Percentiles rank a stretch among this genome's conserved stretches.
Conservation (phyloP, 2,888 invertebrate genomes). For the Sphaerophoria rueppellii region DNA sequence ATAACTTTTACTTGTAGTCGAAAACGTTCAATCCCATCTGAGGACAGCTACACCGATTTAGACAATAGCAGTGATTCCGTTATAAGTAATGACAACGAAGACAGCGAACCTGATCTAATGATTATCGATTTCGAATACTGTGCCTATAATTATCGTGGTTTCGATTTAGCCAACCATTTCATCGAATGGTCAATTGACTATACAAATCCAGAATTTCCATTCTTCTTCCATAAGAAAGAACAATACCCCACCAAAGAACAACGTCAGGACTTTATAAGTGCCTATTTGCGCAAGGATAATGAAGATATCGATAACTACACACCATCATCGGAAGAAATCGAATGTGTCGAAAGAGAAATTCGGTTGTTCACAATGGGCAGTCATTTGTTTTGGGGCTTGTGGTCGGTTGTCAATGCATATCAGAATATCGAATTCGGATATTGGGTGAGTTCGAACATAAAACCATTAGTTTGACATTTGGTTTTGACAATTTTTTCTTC, state of each 20-base stretch:
- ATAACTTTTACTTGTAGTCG: conserved; percentile 40
- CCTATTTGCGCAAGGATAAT: conserved; percentile 79
- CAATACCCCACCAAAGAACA: conserved; percentile 91
- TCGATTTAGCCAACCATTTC: conserved; percentile 97
- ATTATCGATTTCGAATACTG: conserved; percentile 97
- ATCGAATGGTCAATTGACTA: conserved; percentile 96
- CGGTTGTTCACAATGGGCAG: conserved; percentile 92
- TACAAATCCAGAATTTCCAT: conserved; percentile 89
- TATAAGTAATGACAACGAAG: conserved; percentile 77
- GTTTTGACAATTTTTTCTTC: neutral
- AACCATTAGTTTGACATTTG: neutral
- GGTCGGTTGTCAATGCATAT: conserved; percentile 94
- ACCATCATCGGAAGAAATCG: conserved; percentile 84
- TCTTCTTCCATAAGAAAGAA: conserved; percentile 87
- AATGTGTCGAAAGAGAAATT: conserved; percentile 89
- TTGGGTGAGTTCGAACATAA: conserved; percentile 86
- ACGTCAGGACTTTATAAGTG: conserved; percentile 78
- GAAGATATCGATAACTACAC: conserved; percentile 78
- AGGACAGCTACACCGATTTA: conserved; percentile 75
- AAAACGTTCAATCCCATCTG: conserved; percentile 74
- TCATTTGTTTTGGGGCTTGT: conserved; percentile 96
- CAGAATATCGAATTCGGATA: conserved; percentile 97
- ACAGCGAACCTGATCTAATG: conserved; percentile 85
- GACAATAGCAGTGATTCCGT: conserved; percentile 80
- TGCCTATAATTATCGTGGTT: conserved; percentile 96